Evolutionary conservation across 2,888 invertebrate genomes (phyloP), one percentile per base, ranked within the genome.

Genomic region (Noctua fimbriata): DNA sequence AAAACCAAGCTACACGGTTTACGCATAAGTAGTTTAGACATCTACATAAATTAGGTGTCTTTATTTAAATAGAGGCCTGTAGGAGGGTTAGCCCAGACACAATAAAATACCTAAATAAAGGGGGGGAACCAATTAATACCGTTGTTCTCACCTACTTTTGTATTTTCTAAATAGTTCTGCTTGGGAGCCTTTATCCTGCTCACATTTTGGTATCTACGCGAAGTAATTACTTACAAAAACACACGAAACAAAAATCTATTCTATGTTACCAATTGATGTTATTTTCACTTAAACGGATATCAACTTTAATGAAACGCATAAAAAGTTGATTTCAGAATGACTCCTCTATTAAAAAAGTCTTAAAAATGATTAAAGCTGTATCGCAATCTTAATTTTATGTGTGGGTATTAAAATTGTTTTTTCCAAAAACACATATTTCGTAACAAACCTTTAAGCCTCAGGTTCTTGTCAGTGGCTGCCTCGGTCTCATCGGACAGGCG

Each of bases 391-490:
- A 44, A 44, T 10, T 44, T 41, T 66, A 41, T n/a, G 24, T 16
- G n/a, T 16, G 16, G 41, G 41, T 58, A n/a, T n/a, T 58, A 58
- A 55, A 24, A n/a, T n/a, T 4, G 58, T n/a, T n/a, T 18, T 18
- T 49, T 69, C 69, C 21, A 28, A 47, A 69, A 47, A 69, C 28
- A 28, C 14, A 47, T 21, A 10, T 44, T 44, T 44, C 10, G 44
- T 44, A 44, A 44, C 44, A 44, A 44, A 44, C 98, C 98, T 97
- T 99, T 99, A 4, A 99, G 96, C 79, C 98, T 96, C 12, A 99
- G 96, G 87, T 98, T 98, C 92, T 97, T 98, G 83, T 99, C 98
- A 49, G 98, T 98, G 14, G 97, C 97, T 3, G 96, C 96, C 73
- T 98, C 98, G 18, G 98, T 97, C 84, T 98, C 98, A 75, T 98